Conservation (phyloP, 2,113 vertebrate genomes). For the Nicator chloris region DNA sequence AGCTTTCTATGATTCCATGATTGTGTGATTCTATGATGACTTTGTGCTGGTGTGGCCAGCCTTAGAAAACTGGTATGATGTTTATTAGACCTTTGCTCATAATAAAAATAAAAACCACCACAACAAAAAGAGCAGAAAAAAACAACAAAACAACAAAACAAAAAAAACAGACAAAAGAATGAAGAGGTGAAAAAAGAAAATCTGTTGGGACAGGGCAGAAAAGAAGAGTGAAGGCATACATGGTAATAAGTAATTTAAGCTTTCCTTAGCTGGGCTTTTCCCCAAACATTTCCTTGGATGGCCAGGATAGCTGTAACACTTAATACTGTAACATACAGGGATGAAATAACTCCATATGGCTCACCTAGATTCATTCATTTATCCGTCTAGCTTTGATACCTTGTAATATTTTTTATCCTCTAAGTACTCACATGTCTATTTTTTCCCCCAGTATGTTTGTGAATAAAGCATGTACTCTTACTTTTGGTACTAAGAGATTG, state of each 20-base stretch:
- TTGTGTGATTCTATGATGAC: not conserved
- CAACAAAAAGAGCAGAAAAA: too few relatives aligned
- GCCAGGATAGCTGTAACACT: not conserved
- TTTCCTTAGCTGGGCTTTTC: not conserved
- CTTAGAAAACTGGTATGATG: not conserved
- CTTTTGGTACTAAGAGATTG: not conserved
- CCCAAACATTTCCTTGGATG: not conserved
- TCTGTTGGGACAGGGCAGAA: not conserved
- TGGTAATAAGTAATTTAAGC: not conserved
- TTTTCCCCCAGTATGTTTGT: not conserved
- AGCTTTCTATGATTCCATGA: not conserved
- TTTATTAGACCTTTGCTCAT: not conserved
- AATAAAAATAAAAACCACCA: not conserved
- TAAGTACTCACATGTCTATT: not conserved
- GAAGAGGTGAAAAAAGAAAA: not conserved
- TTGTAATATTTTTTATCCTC: slow-evolving; percentile 8
- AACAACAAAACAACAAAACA: not conserved
- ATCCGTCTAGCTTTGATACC: not conserved
- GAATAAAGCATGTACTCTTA: not conserved
- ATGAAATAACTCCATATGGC: not conserved
- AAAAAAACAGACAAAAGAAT: not conserved
- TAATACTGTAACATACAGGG: not conserved
- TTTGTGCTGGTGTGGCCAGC: not conserved
- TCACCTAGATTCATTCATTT: not conserved
- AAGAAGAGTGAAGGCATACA: not conserved